Percentiles rank a stretch among this genome's conserved stretches.
These are phyloP conservation scores for Spodoptera exigua DNA, from an alignment of 2,888 invertebrate species.

Conservation along the genomic window DNA sequence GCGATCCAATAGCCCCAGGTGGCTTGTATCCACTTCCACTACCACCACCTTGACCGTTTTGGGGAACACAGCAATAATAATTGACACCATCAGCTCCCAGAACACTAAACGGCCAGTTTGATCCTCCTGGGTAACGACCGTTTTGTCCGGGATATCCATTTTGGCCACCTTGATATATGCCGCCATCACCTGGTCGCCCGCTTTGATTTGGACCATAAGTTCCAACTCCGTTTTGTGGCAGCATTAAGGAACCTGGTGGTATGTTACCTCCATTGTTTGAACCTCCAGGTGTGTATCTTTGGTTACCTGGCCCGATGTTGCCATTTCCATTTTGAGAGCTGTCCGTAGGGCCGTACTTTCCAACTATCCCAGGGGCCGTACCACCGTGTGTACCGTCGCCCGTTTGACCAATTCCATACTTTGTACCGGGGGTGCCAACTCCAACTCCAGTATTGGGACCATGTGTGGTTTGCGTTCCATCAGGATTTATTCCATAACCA, in stretches of 20 bases:
- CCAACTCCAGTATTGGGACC: slow-evolving; percentile 30
- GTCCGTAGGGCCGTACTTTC: slow-evolving; percentile 13
- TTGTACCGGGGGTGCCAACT: slow-evolving; percentile 15
- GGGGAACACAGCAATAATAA: slow-evolving; percentile 68
- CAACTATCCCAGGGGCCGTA: slow-evolving; percentile 10
- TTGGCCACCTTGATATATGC: slow-evolving; percentile 23
- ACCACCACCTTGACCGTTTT: slow-evolving; percentile 5
- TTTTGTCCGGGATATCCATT: slow-evolving; percentile 17
- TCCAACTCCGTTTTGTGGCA: slow-evolving; percentile 32
- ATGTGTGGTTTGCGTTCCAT: slow-evolving; percentile 32
- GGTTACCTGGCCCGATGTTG: slow-evolving; percentile 28
- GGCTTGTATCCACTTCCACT: not conserved
- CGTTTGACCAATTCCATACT: slow-evolving; percentile 22
- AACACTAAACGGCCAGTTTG: slow-evolving; percentile 57
- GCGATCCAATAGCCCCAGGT: slow-evolving; percentile 9
- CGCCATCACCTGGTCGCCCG: slow-evolving; percentile 25
- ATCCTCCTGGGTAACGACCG: slow-evolving; percentile 31
- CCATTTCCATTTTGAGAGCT: slow-evolving; percentile 21
- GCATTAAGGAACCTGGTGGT: slow-evolving; percentile 34
- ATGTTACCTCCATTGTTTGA: slow-evolving; percentile 31
- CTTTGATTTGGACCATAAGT: slow-evolving; percentile 46
- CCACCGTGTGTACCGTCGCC: slow-evolving; percentile 6
- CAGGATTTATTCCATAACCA: slow-evolving; percentile 26
- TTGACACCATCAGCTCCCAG: slow-evolving; percentile 62
- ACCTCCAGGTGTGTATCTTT: slow-evolving; percentile 10